Evolutionary conservation across 2,113 vertebrate species (phyloP), one percentile per base, ranked within the genome.

Genomic region (Edolisoma coerulescens): DNA sequence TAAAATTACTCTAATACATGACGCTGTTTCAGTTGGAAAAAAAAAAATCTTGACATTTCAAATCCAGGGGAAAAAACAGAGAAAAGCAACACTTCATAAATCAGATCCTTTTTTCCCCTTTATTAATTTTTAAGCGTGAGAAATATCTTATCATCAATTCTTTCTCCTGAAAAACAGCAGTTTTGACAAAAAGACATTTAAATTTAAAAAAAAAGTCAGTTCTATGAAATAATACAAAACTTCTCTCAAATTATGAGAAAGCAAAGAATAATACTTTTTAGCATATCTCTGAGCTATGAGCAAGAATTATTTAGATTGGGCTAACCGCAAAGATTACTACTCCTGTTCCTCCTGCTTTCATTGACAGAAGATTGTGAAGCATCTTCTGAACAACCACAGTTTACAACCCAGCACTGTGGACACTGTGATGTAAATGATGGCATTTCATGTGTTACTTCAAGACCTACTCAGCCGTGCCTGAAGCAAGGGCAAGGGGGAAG

Each of bases 41-140:
- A 69, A 69, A 42, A 84, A 69, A 28, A 17, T 4, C 22, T 33
- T 52, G 21, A 56, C 53, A 77, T 53, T 89, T 63, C 27, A 56
- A 50, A 84, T 30, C 16, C 8, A 33, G 26, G 18, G 28, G 2
- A 9, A 63, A 74, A 67, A 52, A 56, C 0, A 86, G 22, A 83
- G 26, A 81, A 74, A 75, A 84, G 8, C 13, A 89, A 61, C 2
- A 49, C 11, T 67, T 45, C 3, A 44, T 49, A 13, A 76, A 76
- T 49, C 53, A 85, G 37, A 74, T 9, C 2, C 3, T 53, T 71
- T 74, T 45, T 5, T 0, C 3, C 13, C 3, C 5, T 37, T 35
- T 32, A 42, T 37, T 37, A 19, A 52, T 41, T 65, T 82, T 88
- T 49, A 57, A 73, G 41, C 32, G 33, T 30, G 2, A 90, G 27